Conservation (phyloP, 2,797 vertebrate genomes). For the Paratrypauchen microcephalus region DNA sequence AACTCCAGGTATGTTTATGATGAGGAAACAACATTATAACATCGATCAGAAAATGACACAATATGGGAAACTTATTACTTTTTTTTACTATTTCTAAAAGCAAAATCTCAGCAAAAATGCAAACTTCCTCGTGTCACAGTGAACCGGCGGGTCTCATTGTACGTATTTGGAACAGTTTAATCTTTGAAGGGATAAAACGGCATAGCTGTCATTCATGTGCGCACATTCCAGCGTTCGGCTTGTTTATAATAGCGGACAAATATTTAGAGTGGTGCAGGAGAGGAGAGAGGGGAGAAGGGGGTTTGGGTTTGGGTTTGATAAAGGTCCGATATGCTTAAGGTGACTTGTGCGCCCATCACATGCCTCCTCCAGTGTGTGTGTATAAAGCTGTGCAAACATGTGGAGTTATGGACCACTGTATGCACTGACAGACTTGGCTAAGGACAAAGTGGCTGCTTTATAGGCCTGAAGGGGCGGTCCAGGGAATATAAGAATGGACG, state of each 20-base stretch:
- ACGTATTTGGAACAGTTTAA: conserved; percentile 24
- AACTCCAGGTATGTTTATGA: no score
- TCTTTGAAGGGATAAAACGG: conserved; percentile 36
- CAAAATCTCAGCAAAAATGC: background rate
- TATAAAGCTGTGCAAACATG: conserved; percentile 40
- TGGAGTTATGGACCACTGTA: background rate
- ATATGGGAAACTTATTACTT: no score
- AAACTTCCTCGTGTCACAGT: background rate
- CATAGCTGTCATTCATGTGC: conserved; percentile 14
- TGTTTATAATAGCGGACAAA: conserved; percentile 67
- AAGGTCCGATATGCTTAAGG: conserved; percentile 40
- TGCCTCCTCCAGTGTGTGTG: conserved; percentile 20
- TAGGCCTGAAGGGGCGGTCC: background rate
- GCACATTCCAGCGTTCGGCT: conserved; percentile 41
- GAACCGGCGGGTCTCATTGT: background rate
- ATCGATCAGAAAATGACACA: no score
- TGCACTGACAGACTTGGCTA: background rate
- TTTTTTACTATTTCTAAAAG: no score
- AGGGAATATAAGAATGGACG: no score
- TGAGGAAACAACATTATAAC: no score
- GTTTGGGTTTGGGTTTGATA: conserved; percentile 42
- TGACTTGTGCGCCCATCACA: conserved; percentile 29
- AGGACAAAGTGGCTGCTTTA: background rate
- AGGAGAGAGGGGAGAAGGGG: conserved; percentile 37
- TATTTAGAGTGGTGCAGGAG: conserved; percentile 57